Evolutionary conservation across 2,888 invertebrate genomes (phyloP).

Genomic region (Tenthredo distinguenda): DNA sequence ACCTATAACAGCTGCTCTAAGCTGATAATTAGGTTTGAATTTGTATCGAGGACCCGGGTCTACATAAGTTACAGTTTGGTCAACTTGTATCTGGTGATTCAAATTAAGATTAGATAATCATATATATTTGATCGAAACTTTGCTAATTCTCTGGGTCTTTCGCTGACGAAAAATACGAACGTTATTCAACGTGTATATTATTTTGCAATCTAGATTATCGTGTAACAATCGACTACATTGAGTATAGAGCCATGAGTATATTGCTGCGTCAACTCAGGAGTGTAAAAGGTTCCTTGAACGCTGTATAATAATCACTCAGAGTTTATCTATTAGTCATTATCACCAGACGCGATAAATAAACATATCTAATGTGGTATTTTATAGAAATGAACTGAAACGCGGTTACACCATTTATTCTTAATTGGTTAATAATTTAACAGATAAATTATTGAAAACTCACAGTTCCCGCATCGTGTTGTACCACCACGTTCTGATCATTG

Average conservation of each 20-base stretch:
- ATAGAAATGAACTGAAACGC: not conserved
- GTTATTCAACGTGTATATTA: not conserved
- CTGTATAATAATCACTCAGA: not conserved
- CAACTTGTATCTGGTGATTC: constrained; percentile 2
- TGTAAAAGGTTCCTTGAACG: constrained; percentile 14
- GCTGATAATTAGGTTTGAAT: constrained; percentile 1
- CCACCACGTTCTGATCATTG: constrained; percentile 87
- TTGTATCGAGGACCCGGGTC: not conserved
- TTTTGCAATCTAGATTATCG: not conserved
- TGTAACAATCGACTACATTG: not conserved
- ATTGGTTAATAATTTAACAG: not conserved
- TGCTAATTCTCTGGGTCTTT: not conserved
- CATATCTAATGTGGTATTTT: constrained; percentile 32
- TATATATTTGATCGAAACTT: not conserved
- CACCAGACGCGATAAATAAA: constrained; percentile 8
- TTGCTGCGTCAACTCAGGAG: not conserved
- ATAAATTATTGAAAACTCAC: constrained; percentile 77
- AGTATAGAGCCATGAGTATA: not conserved
- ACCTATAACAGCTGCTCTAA: not conserved
- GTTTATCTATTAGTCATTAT: constrained; percentile 13
- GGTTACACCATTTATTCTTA: not conserved
- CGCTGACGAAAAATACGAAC: not conserved
- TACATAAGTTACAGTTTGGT: not conserved
- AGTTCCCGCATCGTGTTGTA: constrained; percentile 91
- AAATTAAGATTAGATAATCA: constrained; percentile 35